Evolutionary conservation across 53 echinoderm and acorn worm species (phyloP), one percentile per base, ranked within the genome.

Genomic region (Hippasteria phrygiana): DNA sequence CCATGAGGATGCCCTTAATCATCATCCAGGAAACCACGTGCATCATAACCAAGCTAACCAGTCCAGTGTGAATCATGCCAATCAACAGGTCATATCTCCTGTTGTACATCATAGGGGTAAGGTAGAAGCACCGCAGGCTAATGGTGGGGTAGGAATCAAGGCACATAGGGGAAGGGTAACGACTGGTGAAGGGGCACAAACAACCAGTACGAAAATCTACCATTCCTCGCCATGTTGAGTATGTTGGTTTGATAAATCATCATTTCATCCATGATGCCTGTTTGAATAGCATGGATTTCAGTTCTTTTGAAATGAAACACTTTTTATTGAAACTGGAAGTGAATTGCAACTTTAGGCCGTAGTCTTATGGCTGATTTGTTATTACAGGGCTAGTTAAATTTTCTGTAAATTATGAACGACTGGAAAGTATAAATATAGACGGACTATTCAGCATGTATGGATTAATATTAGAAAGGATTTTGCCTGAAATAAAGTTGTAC

Each of bases 161-260:
- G 38, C 43, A 31, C 22, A n/a, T 18, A 69, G 70, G 38, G 70
- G 69, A 4, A 47, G 85, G 53, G 70, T 69, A 1, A 20, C 40
- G 12, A 85, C 51, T 38, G 16, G 51, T 36, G 85, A 85, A 31
- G 41, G 71, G 14, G 6, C 35, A 2, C 35, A 20, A 14, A 26
- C 50, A 2, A 40, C 43, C 65, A 65, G 64, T 0, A 85, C 85
- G 74, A 92, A 92, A 36, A 81, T 92, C 41, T 94, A 74, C 74
- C 90, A 94, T 66, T 92, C 92, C 29, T 94, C 94, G 31, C 92
- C 88, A 51, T 94, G 94, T 70, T 94, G 74, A 90, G 37, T 33
- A 26, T 10, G 8, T 10, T 48, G 14, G 1, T 36, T 67, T 18
- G 4, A 59, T 4, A 8, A 24, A 59, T 17, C 20, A 18, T 59